A percentile compares a stretch with the other conserved stretches of the same genome.
phyloP scores from a whole-genome alignment of 2,113 vertebrate genomes.

The Trematocara stigmaticum region DNA sequence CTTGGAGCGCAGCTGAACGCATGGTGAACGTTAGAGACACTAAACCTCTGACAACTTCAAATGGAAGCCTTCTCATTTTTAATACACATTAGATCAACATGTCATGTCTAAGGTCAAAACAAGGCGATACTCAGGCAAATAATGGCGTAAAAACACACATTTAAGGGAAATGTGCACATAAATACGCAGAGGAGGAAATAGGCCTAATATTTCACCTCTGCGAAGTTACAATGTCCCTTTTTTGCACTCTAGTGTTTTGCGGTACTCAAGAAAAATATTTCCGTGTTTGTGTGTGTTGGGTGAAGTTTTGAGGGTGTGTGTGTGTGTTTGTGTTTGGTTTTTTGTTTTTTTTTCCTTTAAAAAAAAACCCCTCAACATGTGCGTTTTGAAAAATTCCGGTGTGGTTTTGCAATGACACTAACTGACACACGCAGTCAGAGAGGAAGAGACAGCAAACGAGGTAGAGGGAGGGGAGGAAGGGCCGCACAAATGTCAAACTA shows the following conservation, averaged over 20 bases:
- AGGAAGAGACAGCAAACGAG: conserved; percentile 37
- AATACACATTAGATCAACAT: neutral
- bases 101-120: neutral
- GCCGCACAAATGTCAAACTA: conserved; percentile 44
- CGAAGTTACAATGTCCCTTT: neutral
- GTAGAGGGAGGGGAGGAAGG: conserved; percentile 30
- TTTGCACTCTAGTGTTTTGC: neutral
- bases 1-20: neutral
- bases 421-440: conserved; percentile 28
- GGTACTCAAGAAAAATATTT: neutral
- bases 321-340: too few relatives aligned
- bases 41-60: neutral
- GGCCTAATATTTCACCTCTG: neutral
- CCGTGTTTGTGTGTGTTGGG: neutral
- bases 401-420: conserved; percentile 67
- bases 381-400: conserved; percentile 66
- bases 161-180: neutral
- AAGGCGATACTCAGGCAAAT: neutral
- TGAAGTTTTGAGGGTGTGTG: neutral
- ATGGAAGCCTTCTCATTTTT: neutral
- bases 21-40: rapidly evolving
- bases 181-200: neutral
- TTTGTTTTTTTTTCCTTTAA: too few relatives aligned
- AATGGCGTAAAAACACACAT: neutral
- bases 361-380: conserved; percentile 25